Conservation (phyloP, 2,113 vertebrate species). For the Copsychus sechellarum region DNA sequence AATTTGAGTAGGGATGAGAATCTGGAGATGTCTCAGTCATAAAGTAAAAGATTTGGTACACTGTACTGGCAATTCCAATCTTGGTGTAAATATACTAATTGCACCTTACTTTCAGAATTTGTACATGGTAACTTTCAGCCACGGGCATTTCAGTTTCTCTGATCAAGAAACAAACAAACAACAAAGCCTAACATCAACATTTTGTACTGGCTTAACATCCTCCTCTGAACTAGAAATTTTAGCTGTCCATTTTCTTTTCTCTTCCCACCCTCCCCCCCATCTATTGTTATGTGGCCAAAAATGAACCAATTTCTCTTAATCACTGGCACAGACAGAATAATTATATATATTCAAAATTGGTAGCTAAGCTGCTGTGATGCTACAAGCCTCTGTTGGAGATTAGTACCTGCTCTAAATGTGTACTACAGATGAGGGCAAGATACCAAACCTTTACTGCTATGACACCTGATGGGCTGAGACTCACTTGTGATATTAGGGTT, state of each 20-base stretch:
- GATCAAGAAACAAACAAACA: background rate
- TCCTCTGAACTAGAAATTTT: background rate
- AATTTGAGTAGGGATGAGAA: background rate
- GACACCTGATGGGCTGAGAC: slow-evolving; percentile 2
- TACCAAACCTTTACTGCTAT: background rate
- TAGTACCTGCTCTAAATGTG: background rate
- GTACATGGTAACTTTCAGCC: background rate
- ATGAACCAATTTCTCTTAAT: background rate
- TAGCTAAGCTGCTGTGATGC: background rate
- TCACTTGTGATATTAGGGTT: background rate
- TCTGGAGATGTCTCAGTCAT: background rate
- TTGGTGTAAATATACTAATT: background rate
- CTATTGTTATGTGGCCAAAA: background rate
- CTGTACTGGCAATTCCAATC: background rate
- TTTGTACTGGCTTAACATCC: background rate
- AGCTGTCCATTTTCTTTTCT: background rate
- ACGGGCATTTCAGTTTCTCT: background rate
- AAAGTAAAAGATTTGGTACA: background rate
- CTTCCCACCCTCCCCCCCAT: rapidly evolving
- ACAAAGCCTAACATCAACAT: background rate
- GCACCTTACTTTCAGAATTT: background rate
- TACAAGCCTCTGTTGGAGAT: background rate
- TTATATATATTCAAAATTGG: background rate
- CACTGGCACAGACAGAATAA: background rate
- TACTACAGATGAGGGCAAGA: background rate